Percentiles rank a stretch among this genome's conserved stretches.
These are phyloP conservation scores for Sebastolobus altivelis DNA, from an alignment of 2,797 vertebrate genomes.

Conservation along the genomic window DNA sequence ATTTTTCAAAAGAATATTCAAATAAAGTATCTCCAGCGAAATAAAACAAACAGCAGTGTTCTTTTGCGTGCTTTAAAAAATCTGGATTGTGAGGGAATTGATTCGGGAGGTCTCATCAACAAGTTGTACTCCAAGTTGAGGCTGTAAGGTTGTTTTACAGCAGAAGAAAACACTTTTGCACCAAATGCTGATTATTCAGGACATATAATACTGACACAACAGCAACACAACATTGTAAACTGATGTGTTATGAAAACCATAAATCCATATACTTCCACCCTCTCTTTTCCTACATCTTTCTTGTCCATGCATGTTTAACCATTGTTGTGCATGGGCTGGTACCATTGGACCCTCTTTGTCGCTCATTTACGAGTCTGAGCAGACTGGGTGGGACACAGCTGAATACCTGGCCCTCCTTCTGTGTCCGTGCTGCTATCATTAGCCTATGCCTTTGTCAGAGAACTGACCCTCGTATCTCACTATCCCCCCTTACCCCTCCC, in stretches of 20 bases:
- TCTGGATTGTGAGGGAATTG: constrained; percentile 17
- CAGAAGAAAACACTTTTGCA: not conserved
- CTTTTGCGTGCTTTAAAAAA: constrained; percentile 35
- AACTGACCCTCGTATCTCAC: constrained; percentile 32
- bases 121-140: not conserved
- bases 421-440: constrained; percentile 59
- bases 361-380: constrained; percentile 10
- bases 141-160: no score
- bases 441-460: constrained; percentile 48
- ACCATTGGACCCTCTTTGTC: constrained; percentile 1
- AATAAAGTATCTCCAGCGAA: constrained; percentile 43
- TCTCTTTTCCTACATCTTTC: constrained; percentile 10
- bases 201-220: not conserved
- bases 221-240: not conserved
- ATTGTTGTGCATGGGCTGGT: constrained; percentile 4
- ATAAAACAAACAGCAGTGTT: constrained; percentile 31
- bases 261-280: constrained; percentile 21
- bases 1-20: constrained; percentile 52
- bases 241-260: constrained; percentile 27
- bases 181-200: constrained; percentile 6
- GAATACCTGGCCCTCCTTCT: constrained; percentile 50
- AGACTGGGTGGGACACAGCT: constrained; percentile 14
- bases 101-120: not conserved
- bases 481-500: not conserved
- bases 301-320: constrained; percentile 20